Base-by-base conservation (phyloP, 2,797 vertebrate species). In the Sylvilagus floridanus region DNA sequence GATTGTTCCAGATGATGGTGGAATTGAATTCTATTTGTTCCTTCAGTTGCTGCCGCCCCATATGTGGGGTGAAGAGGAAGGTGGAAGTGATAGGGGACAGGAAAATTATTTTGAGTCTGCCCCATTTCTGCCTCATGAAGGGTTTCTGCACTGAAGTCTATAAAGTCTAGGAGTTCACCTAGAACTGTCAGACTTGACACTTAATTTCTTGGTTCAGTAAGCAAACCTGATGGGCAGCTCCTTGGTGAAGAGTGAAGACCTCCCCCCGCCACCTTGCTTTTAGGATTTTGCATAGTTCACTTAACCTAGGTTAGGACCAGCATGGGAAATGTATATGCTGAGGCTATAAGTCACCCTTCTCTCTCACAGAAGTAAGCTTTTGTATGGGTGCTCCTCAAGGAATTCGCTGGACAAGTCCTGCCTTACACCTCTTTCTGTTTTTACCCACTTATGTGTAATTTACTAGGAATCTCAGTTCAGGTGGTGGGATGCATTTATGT, bases 281-380 rank as follows among this genome's bases (percentile, higher is more conserved):
- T 91, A 57, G 81, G 26, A 30, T 75, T 91, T 78, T 68, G 30
- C 63, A 63, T 28, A 90, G n/a, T 65, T 71, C 52, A 78, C 26
- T 96, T 88, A 66, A 71, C 47, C 68, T 90, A 88, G 52, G n/a
- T 50, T 81, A 77, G n/a, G 77, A 78, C 3, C 13, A 32, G n/a
- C 78, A 73, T 86, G 32, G 90, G 19, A 26, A 71, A 7, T 93
- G 26, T 79, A 30, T 16, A 72, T 17, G 75, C 17, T 73, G 9
- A 16, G 89, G 62, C 65, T 75, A 79, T 17, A 89, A 69, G 22
- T 35, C 30, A 65, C 22, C 3, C 60, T 47, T 60, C 4, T 78
- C 14, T 96, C 37, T 91, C 16, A 37, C 14, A 60, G 62, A 65
- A 0, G 6, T 73, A 69, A 14, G 7, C n/a, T 87, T 96, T 94